Conservation (phyloP, 2,888 invertebrate species). For the Agrotis exclamationis region DNA sequence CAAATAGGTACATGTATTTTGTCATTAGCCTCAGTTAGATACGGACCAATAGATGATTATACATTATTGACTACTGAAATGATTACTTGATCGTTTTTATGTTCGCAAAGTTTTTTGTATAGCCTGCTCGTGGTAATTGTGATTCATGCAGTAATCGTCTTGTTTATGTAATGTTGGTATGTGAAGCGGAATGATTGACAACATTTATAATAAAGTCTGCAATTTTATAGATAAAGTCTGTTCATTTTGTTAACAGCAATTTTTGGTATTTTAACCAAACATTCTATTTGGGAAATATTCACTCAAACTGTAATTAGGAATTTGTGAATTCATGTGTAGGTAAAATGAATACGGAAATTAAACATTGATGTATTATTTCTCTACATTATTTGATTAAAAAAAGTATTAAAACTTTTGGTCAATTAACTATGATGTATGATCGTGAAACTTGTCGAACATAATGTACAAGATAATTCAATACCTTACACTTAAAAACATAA, state of each 20-base stretch:
- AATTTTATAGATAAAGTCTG: conserved; percentile 22
- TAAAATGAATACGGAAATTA: too few species aligned
- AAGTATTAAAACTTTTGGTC: background rate
- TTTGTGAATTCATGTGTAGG: background rate
- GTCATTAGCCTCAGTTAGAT: background rate
- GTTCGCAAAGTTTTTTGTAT: conserved; percentile 9
- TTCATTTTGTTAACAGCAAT: conserved; percentile 20
- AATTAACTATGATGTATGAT: background rate
- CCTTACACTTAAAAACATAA: conserved; percentile 7
- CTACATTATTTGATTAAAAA: background rate
- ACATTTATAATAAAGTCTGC: conserved; percentile 27
- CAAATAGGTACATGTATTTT: background rate
- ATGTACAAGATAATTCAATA: conserved; percentile 14
- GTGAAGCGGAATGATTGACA: conserved; percentile 40
- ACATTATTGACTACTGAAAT: conserved; percentile 1
- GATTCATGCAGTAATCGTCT: conserved; percentile 25
- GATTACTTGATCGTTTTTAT: conserved; percentile 7
- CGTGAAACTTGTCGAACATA: conserved; percentile 17
- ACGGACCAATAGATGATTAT: background rate
- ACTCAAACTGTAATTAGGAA: background rate
- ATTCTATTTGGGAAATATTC: background rate
- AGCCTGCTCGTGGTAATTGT: conserved; percentile 2
- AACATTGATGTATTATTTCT: background rate
- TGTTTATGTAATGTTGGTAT: conserved; percentile 37
- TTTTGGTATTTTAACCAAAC: conserved; percentile 1